These are phyloP conservation scores for Sminthopsis crassicaudata DNA, from an alignment of 2,113 vertebrate species.

Conservation along the genomic window DNA sequence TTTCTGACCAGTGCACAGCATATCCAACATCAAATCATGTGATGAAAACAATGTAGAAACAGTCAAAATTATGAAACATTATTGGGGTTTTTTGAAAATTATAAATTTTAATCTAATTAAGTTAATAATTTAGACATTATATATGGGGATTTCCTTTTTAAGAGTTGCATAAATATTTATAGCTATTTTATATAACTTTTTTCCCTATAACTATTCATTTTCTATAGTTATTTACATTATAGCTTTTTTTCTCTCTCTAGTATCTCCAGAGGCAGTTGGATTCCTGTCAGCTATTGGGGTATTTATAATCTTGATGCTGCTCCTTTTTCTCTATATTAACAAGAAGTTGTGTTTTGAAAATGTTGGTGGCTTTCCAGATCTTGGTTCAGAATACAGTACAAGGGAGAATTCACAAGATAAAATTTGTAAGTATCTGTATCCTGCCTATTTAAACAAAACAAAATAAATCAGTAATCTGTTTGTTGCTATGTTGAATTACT, in stretches of 20 bases:
- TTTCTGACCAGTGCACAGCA: constrained; percentile 27
- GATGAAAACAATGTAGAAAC: not conserved
- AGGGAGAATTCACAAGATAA: constrained; percentile 90
- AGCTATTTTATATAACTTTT: constrained; percentile 61
- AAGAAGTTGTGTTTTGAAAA: constrained; percentile 96
- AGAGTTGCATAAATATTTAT: constrained; percentile 56
- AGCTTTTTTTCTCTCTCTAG: constrained; percentile 84
- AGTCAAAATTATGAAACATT: not conserved
- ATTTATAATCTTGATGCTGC: constrained; percentile 94
- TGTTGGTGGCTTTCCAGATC: constrained; percentile 91
- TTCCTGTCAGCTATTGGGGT: constrained; percentile 95
- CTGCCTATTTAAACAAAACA: not conserved
- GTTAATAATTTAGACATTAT: constrained; percentile 39
- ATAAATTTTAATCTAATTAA: constrained; percentile 40
- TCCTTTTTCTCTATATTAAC: constrained; percentile 97
- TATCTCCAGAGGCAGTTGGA: constrained; percentile 97
- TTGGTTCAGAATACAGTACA: constrained; percentile 90
- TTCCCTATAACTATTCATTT: constrained; percentile 23
- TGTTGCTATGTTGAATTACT: not conserved
- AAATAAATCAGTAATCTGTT: not conserved
- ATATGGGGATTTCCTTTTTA: constrained; percentile 52
- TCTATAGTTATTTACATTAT: constrained; percentile 42
- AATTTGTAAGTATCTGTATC: constrained; percentile 83
- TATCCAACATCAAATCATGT: constrained; percentile 6
- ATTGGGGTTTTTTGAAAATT: not conserved